Evolutionary conservation across 2,797 vertebrate genomes (phyloP).

Genomic region (Eremophila alpestris): DNA sequence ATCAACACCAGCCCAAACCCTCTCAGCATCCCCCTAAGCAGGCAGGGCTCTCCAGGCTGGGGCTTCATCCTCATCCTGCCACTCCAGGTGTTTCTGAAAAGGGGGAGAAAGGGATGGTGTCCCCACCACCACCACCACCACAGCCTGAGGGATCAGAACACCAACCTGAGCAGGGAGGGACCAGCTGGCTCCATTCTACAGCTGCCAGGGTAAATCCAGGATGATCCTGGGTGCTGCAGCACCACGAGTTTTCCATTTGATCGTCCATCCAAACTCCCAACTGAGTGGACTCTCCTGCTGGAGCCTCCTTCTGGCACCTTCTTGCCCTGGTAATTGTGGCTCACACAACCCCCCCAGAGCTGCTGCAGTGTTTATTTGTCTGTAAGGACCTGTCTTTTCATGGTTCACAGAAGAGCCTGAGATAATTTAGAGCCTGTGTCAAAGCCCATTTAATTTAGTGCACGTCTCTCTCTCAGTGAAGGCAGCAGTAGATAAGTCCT

Average conservation of each 20-base stretch:
- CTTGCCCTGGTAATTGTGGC: not conserved
- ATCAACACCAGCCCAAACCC: fast-evolving
- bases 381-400: slow-evolving; percentile 37
- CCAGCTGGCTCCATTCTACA: fast-evolving
- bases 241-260: not conserved
- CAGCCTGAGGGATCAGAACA: not conserved
- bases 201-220: not conserved
- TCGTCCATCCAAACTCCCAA: not conserved
- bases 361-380: not conserved
- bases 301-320: not conserved
- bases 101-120: fast-evolving
- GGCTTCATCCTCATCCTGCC: fast-evolving
- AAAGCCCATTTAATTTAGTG: slow-evolving; percentile 54
- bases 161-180: not conserved
- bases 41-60: not conserved
- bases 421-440: slow-evolving; percentile 26
- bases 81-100: not conserved
- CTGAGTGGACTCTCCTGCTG: not conserved
- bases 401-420: slow-evolving; percentile 17
- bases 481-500: slow-evolving; percentile 40
- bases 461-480: slow-evolving; percentile 9
- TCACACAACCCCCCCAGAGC: not conserved
- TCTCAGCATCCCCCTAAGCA: not conserved
- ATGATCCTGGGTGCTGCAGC: fast-evolving
- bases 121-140: fast-evolving